Evolutionary conservation across 2,797 vertebrate species (phyloP).

Genomic region (Falco berigora): DNA sequence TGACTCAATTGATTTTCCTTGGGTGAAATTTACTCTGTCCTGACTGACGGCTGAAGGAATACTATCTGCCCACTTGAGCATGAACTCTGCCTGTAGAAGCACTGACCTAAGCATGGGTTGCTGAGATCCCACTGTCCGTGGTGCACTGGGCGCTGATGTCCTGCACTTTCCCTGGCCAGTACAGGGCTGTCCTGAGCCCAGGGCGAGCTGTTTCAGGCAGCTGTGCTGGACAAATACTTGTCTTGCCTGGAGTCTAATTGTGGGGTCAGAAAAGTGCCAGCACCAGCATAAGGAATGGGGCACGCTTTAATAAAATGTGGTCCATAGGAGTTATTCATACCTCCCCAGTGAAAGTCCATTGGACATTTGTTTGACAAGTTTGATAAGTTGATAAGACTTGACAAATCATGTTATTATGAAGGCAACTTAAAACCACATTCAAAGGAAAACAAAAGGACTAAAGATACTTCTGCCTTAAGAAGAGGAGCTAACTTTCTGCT

Average conservation of each 20-base stretch:
- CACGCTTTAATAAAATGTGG: not conserved
- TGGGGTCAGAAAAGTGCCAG: not conserved
- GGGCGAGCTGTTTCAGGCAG: not conserved
- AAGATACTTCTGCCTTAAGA: not conserved
- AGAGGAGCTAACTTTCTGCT: not conserved
- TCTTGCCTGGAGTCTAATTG: not conserved
- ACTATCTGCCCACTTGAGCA: not conserved
- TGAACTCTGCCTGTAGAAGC: not conserved
- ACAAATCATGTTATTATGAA: not conserved
- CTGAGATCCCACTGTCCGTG: not conserved
- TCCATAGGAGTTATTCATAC: not conserved
- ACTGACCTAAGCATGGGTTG: not conserved
- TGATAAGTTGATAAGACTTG: not conserved
- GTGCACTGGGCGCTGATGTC: not conserved
- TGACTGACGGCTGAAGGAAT: not conserved
- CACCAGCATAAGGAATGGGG: not conserved
- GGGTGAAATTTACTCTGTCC: not conserved
- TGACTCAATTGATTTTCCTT: not conserved
- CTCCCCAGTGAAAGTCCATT: not conserved
- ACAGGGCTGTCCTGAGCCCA: not conserved
- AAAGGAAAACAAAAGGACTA: not conserved
- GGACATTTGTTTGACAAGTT: not conserved
- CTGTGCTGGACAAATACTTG: not conserved
- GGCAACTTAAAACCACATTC: not conserved
- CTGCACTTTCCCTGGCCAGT: not conserved